Conservation (phyloP, 2,888 invertebrate species). For the Sturmia bella region DNA sequence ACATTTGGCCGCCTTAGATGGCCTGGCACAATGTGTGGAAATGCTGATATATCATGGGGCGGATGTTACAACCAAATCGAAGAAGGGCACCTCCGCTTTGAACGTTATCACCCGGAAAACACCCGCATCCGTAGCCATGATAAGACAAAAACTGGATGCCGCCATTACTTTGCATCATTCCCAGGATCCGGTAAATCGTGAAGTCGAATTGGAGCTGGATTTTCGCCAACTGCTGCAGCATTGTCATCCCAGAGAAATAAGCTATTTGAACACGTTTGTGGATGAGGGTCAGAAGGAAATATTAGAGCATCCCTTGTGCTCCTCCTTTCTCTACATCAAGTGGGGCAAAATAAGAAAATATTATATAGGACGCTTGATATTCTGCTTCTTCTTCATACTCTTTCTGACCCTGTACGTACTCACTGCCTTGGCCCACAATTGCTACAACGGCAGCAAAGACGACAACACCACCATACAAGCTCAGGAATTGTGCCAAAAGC, state of each 20-base stretch:
- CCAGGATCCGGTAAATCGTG: constrained; percentile 89
- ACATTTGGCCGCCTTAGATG: constrained; percentile 92
- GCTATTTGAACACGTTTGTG: constrained; percentile 92
- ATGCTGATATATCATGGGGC: constrained; percentile 92
- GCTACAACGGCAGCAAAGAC: constrained; percentile 91
- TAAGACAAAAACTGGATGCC: constrained; percentile 90
- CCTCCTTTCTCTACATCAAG: constrained; percentile 92
- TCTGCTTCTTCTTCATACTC: constrained; percentile 90
- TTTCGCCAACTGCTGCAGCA: constrained; percentile 92
- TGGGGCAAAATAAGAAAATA: constrained; percentile 96
- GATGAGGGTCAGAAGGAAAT: constrained; percentile 95
- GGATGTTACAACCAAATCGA: constrained; percentile 93
- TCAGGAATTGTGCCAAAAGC: constrained; percentile 89
- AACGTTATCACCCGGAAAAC: constrained; percentile 93
- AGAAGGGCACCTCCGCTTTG: constrained; percentile 92
- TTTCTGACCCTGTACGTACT: constrained; percentile 91
- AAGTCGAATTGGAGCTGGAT: constrained; percentile 91
- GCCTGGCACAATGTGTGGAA: constrained; percentile 92
- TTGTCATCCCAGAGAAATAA: constrained; percentile 91
- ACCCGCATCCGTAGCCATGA: constrained; percentile 91
- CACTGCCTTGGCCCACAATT: constrained; percentile 91
- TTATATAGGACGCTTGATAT: constrained; percentile 89
- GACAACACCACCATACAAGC: constrained; percentile 88
- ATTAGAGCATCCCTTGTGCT: constrained; percentile 92
- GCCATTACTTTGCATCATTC: constrained; percentile 90